Conservation (phyloP, 2,113 vertebrate genomes). For the Crocuta crocuta region DNA sequence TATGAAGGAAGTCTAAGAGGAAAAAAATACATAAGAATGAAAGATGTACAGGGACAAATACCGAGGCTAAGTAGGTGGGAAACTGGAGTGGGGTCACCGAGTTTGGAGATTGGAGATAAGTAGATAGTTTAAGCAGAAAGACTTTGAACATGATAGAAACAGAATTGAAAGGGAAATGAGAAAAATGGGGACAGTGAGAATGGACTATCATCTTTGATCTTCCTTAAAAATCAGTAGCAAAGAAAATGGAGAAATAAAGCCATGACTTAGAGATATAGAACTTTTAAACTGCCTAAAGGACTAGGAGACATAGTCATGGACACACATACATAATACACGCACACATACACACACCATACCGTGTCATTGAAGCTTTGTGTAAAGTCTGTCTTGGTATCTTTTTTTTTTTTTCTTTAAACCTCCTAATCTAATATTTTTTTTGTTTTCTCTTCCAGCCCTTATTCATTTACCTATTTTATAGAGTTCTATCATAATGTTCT, state of each 20-base stretch:
- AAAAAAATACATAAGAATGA: not conserved
- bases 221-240: not conserved
- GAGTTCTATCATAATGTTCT: not conserved
- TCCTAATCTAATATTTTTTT: not conserved
- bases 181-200: not conserved
- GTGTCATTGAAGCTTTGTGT: not conserved
- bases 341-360: not conserved
- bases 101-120: not conserved
- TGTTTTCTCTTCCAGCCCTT: not conserved
- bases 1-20: not conserved
- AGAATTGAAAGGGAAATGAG: not conserved
- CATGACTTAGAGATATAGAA: not conserved
- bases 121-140: not conserved
- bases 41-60: not conserved
- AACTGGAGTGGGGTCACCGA: not conserved
- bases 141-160: not conserved
- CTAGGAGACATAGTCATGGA: not conserved
- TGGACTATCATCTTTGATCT: not conserved
- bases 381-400: not conserved
- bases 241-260: not conserved
- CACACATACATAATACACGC: not conserved
- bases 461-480: slow-evolving; percentile 11
- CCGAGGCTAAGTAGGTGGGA: not conserved
- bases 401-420: not conserved
- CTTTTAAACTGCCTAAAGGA: not conserved